Evolutionary conservation across 2,797 vertebrate genomes (phyloP).

Genomic region (Zenarchopterus dispar): DNA sequence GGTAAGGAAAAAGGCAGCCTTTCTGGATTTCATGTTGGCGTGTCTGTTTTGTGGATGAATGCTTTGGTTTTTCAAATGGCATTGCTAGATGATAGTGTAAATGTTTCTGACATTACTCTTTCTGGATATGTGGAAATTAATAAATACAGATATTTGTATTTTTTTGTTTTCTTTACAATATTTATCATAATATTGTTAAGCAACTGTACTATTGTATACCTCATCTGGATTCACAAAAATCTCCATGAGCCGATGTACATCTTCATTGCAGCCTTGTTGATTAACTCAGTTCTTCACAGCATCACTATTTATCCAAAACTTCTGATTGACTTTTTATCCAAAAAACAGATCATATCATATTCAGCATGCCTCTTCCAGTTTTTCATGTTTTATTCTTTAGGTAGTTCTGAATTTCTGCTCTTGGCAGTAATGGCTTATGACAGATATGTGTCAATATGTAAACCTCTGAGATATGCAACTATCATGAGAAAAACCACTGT

Average conservation of each 20-base stretch:
- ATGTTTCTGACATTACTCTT: background rate
- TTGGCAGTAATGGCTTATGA: too few relatives aligned
- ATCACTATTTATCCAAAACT: background rate
- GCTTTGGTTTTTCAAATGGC: background rate
- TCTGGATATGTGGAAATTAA: background rate
- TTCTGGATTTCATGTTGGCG: too few relatives aligned
- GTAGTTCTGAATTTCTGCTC: too few relatives aligned
- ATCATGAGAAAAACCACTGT: too few relatives aligned
- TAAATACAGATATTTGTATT: background rate
- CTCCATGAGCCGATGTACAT: background rate
- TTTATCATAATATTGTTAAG: too few relatives aligned
- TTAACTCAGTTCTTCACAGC: background rate
- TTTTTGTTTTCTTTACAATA: background rate
- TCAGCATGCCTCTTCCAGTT: too few relatives aligned
- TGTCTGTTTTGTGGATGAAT: background rate
- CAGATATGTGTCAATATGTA: too few relatives aligned
- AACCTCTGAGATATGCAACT: too few relatives aligned
- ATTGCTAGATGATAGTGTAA: background rate
- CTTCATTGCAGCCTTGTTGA: background rate
- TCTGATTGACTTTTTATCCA: background rate
- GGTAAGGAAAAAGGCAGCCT: too few relatives aligned
- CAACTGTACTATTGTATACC: too few relatives aligned
- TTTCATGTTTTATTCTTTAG: too few relatives aligned
- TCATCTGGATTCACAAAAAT: background rate
- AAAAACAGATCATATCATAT: too few relatives aligned